Base-by-base conservation (phyloP, 2,888 invertebrate species). In the Mythimna loreyi region DNA sequence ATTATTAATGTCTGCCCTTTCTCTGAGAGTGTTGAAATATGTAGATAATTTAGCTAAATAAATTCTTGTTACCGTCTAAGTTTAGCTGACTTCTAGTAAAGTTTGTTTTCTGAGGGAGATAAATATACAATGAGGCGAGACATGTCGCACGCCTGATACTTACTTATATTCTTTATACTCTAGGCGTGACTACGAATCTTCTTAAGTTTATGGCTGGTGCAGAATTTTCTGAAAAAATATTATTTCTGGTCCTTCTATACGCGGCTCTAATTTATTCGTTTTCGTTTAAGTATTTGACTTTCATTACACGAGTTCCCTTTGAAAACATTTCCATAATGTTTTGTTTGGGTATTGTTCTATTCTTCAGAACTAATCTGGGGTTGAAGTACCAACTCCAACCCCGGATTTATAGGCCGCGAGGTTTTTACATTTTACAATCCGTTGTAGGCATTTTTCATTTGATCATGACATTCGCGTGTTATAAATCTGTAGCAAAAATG, bases 31-130 rank as follows among this genome's bases (percentile, higher is more conserved):
- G 69, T 57, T 73, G 64, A 80, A 77, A 57, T 80, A 63, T 69
- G 67, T 63, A 65, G 61, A 65, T 47, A 65, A 67, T 76, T 80
- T 61, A 64, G 60, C 66, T 9, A 60, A 77, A 69, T 77, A 76
- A 69, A 67, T 77, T 74, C 50, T 76, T 61, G 66, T 62, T 65
- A 69, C 57, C 30, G 61, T 61, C 60, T 61, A 64, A 72, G 61
- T 75, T 66, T 13, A 45, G 36, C 25, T 40, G 52, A 36, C 50
- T 58, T 76, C 28, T 72, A 56, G 19, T 33, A 11, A 50, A 60
- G 71, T 69, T 75, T 28, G 30, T 63, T 55, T 21, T 49, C 45
- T 40, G 6, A 45, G 13, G 25, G 11, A 25, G 25, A 56, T 55
- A 59, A 72, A 67, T 67, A 67, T 40, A 62, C 6, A 36, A 69